These are phyloP conservation scores for Actinia tenebrosa DNA, from an alignment of 64 coral and sea anemone species.

Conservation along the genomic window DNA sequence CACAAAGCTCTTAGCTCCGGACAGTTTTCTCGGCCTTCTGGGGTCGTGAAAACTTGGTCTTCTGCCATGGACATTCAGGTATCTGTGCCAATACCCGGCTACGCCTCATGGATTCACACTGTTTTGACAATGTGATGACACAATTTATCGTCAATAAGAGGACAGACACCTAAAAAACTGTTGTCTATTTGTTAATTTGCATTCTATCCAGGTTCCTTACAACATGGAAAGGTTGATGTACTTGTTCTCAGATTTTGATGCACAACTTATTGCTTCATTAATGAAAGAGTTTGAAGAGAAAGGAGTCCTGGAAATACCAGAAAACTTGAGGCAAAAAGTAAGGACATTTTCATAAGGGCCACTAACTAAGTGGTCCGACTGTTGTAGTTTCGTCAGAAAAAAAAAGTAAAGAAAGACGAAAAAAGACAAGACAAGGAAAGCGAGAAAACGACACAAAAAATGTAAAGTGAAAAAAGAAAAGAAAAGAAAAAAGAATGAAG, in stretches of 20 bases:
- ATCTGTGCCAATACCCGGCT: not conserved
- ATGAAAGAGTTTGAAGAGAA: conserved; percentile 71
- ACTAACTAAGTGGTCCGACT: not conserved
- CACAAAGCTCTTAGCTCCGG: conserved; percentile 53
- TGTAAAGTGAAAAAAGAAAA: not conserved
- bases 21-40: conserved; percentile 28
- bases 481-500: not conserved
- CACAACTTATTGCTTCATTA: conserved; percentile 47
- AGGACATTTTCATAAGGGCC: not conserved
- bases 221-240: conserved; percentile 79
- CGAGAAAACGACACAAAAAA: not conserved
- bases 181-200: too few species aligned
- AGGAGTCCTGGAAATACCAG: conserved; percentile 31
- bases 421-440: not conserved
- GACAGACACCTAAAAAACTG: too few species aligned
- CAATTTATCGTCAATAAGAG: too few species aligned
- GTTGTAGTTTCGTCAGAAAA: too few species aligned
- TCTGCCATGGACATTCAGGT: conserved; percentile 98
- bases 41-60: conserved; percentile 61
- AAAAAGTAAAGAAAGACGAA: too few species aligned
- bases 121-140: too few species aligned
- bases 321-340: conserved; percentile 49
- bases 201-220: conserved; percentile 51
- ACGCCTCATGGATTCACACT: too few species aligned
- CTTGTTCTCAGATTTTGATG: conserved; percentile 56